Conservation (phyloP, 2,113 vertebrate species). For the Anthoscopus minutus region DNA sequence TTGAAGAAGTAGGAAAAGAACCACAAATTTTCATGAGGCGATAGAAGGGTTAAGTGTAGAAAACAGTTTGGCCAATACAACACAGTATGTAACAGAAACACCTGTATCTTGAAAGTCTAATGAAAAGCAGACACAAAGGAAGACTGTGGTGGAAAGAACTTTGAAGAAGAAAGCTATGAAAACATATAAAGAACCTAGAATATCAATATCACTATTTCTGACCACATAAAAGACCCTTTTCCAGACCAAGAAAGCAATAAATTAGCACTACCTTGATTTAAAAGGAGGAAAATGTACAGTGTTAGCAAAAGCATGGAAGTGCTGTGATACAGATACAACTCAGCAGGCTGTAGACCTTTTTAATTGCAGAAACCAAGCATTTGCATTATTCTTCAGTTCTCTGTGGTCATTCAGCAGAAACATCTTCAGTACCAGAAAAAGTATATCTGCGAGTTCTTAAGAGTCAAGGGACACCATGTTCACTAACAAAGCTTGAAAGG, state of each 20-base stretch:
- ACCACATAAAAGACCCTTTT: neutral
- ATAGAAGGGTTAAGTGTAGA: neutral
- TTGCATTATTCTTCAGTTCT: neutral
- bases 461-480: neutral
- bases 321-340: neutral
- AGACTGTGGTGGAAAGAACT: neutral
- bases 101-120: neutral
- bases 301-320: neutral
- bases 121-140: neutral
- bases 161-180: neutral
- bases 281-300: neutral
- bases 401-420: neutral
- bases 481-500: neutral
- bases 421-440: neutral
- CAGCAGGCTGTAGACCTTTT: neutral
- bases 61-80: neutral
- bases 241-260: neutral
- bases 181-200: neutral
- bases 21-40: neutral
- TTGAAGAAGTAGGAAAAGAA: neutral
- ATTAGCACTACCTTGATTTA: neutral
- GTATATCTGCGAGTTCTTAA: neutral
- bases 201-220: neutral
- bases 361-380: neutral
- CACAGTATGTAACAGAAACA: neutral